phyloP scores from a whole-genome alignment of 2,797 vertebrate species.

The Vipera ursinii region DNA sequence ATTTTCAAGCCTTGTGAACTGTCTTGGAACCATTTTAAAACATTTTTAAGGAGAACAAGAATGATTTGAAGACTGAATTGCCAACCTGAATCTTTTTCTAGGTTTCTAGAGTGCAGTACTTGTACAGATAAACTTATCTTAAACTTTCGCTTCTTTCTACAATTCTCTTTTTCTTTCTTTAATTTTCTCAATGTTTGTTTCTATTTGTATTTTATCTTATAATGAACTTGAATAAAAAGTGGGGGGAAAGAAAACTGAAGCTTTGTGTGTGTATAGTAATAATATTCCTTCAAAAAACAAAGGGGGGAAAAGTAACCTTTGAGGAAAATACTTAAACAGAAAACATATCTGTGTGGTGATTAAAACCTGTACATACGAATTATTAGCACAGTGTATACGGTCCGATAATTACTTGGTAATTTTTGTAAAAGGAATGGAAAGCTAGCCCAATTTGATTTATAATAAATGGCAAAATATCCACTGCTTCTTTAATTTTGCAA shows the following conservation, averaged over 20 bases:
- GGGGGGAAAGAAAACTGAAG: no score
- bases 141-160: no score
- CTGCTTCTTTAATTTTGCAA: background rate
- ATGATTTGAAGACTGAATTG: background rate
- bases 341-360: background rate
- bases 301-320: background rate
- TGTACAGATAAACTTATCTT: background rate
- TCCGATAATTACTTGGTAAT: background rate
- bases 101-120: background rate
- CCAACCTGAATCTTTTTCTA: no score
- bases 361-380: background rate
- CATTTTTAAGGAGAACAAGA: background rate
- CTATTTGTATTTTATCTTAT: no score
- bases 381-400: background rate
- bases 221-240: no score
- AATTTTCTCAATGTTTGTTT: no score
- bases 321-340: background rate
- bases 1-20: background rate
- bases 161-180: no score
- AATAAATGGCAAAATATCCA: no score
- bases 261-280: no score
- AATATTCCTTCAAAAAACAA: background rate
- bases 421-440: background rate
- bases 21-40: background rate
- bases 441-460: no score